These are phyloP conservation scores for Eupeodes corollae DNA, from an alignment of 1,140 invertebrate genomes.

Conservation along the genomic window DNA sequence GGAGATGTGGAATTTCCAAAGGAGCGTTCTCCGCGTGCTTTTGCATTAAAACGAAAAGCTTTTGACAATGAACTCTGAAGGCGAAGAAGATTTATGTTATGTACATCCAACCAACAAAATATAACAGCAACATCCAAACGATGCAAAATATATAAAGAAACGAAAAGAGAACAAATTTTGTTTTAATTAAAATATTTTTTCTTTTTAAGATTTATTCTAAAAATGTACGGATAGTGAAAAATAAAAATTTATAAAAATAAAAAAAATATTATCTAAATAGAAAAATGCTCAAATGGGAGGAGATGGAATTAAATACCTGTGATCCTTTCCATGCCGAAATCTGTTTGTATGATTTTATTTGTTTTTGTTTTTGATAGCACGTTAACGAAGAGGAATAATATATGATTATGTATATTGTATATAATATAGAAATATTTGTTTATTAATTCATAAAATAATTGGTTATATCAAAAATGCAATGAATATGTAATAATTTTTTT, in stretches of 20 bases:
- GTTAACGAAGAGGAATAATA: too few species aligned
- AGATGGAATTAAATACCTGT: constrained; percentile 21
- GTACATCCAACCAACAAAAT: background rate
- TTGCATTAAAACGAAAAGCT: constrained; percentile 34
- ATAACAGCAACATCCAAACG: background rate
- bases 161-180: constrained; percentile 1
- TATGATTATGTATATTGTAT: too few species aligned
- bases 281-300: too few species aligned
- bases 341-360: constrained; percentile 8
- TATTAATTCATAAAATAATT: too few species aligned
- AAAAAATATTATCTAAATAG: too few species aligned
- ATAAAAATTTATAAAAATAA: too few species aligned
- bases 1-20: constrained; percentile 36
- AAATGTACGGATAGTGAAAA: too few species aligned
- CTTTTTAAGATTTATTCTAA: background rate
- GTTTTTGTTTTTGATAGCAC: too few species aligned
- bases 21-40: constrained; percentile 31
- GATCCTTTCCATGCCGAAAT: constrained; percentile 39
- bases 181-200: background rate
- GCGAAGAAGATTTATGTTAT: background rate
- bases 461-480: too few species aligned
- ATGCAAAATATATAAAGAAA: background rate
- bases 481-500: too few species aligned
- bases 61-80: constrained; percentile 35
- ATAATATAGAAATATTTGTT: too few species aligned